Conservation (phyloP, 53 echinoderm and acorn worm genomes). For the Stichopus horrens region DNA sequence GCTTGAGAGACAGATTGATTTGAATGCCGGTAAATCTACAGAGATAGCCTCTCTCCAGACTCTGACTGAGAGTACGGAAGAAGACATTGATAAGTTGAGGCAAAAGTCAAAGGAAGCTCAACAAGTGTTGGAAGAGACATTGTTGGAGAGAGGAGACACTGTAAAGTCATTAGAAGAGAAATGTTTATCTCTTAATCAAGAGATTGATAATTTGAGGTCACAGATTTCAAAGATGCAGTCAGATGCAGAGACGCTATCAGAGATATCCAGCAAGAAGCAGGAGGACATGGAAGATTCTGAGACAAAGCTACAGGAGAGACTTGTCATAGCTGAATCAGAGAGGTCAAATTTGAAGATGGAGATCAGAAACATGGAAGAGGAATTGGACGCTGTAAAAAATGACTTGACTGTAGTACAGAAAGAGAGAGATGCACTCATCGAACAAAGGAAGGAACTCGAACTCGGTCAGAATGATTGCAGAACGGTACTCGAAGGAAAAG, state of each 20-base stretch:
- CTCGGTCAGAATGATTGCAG: constrained; percentile 16
- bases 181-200: constrained; percentile 38
- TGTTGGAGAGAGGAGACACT: constrained; percentile 40
- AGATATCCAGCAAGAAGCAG: constrained; percentile 4
- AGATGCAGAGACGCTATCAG: not conserved
- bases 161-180: constrained; percentile 40
- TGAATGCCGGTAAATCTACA: constrained; percentile 38
- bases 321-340: not conserved
- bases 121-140: constrained; percentile 33
- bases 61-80: constrained; percentile 1
- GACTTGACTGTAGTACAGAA: not conserved
- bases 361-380: constrained; percentile 17
- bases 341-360: constrained; percentile 46
- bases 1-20: constrained; percentile 43
- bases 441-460: constrained; percentile 17
- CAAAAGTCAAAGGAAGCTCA: constrained; percentile 39
- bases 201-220: constrained; percentile 54
- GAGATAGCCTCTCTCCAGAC: constrained; percentile 35
- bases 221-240: constrained; percentile 40
- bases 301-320: not conserved
- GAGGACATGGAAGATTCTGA: constrained; percentile 36
- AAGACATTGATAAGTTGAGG: constrained; percentile 26
- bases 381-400: constrained; percentile 3
- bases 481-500: constrained; percentile 23
- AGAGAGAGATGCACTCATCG: constrained; percentile 7